These are phyloP conservation scores for Amphiura filiformis DNA, from an alignment of 35 echinoderm and acorn worm species.

Conservation along the genomic window DNA sequence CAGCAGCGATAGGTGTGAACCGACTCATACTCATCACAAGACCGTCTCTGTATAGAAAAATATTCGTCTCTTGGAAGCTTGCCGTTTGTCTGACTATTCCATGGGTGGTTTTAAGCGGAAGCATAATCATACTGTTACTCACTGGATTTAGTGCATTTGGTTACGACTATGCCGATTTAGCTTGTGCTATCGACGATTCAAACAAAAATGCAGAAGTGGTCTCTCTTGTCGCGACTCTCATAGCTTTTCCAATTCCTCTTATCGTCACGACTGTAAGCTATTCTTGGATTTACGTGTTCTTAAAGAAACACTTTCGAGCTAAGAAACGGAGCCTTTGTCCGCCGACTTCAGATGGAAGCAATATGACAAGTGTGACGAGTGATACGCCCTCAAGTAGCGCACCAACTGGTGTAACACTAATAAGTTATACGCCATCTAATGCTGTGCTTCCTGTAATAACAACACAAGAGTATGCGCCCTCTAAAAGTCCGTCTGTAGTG, in stretches of 20 bases:
- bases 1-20: constrained; percentile 46
- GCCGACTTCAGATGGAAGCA: neutral
- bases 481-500: neutral
- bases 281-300: constrained; percentile 11
- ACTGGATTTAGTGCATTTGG: neutral
- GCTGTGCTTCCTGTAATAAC: neutral
- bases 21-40: constrained; percentile 37
- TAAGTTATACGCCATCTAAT: neutral
- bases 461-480: too few relatives aligned
- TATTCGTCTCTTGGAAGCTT: neutral
- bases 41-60: neutral
- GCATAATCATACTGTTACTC: neutral
- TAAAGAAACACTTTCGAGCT: neutral
- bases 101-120: neutral
- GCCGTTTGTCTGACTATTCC: neutral
- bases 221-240: constrained; percentile 7
- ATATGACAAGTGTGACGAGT: neutral
- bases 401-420: neutral
- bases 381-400: neutral
- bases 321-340: neutral
- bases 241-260: constrained; percentile 34
- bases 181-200: neutral
- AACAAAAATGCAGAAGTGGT: constrained; percentile 11
- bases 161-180: neutral
- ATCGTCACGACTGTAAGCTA: constrained; percentile 37